These are phyloP conservation scores for Musca domestica DNA, from an alignment of 1,140 invertebrate species.

Conservation along the genomic window DNA sequence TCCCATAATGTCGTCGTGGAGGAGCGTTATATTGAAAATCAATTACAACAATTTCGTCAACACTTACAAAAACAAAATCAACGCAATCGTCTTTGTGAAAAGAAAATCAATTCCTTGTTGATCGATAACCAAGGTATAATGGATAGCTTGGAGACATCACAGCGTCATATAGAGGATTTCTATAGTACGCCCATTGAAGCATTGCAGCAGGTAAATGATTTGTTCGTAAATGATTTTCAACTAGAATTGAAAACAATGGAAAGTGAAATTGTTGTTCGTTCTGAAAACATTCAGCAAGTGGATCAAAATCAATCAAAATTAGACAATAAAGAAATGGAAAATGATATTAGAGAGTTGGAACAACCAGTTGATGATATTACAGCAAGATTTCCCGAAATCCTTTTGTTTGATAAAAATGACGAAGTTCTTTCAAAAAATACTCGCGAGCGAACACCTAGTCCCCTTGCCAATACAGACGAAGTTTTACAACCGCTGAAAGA, in stretches of 20 bases:
- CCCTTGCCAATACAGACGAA: slow-evolving; percentile 41
- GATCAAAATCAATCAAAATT: no score
- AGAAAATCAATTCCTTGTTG: slow-evolving; percentile 30
- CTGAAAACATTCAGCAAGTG: no score
- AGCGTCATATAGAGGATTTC: slow-evolving; percentile 44
- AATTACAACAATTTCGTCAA: slow-evolving; percentile 47
- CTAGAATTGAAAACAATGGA: neutral
- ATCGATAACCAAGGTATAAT: slow-evolving; percentile 37
- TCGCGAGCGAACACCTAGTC: slow-evolving; percentile 41
- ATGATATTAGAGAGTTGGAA: no score
- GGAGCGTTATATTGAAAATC: slow-evolving; percentile 43
- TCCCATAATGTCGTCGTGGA: slow-evolving; percentile 47
- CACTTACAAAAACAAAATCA: slow-evolving; percentile 42
- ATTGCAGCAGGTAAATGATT: slow-evolving; percentile 26
- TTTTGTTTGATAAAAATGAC: no score
- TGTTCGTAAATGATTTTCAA: neutral
- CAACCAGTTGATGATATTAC: neutral
- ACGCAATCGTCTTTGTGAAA: slow-evolving; percentile 2
- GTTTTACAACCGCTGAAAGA: slow-evolving; percentile 41
- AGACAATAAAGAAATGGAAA: no score
- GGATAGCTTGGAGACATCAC: slow-evolving; percentile 38
- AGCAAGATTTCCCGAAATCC: neutral
- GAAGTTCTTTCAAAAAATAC: no score
- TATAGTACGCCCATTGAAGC: slow-evolving; percentile 43
- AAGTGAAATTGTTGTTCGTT: neutral